Evolutionary conservation across 2,888 invertebrate species (phyloP).

Genomic region (Deilephila elpenor): DNA sequence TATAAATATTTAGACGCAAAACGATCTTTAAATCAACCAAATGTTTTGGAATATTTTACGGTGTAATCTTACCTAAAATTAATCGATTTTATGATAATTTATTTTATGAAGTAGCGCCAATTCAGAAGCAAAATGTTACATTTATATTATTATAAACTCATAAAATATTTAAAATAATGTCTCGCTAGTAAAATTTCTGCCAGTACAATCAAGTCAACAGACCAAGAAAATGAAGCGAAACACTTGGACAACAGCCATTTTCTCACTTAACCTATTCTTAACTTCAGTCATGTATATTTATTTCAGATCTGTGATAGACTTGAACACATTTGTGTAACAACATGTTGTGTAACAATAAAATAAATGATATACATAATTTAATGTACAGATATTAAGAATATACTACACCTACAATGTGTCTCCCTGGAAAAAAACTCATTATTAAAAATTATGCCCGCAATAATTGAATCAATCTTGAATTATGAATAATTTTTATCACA

Average conservation of each 20-base stretch:
- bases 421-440: not conserved
- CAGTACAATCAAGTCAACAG: not conserved
- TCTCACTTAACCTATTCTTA: not conserved
- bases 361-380: not conserved
- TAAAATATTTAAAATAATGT: too few species aligned
- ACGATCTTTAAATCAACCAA: too few species aligned
- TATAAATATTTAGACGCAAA: too few species aligned
- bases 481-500: conserved; percentile 49
- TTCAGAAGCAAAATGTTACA: too few species aligned
- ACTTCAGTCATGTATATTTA: not conserved
- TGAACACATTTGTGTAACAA: not conserved
- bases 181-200: not conserved
- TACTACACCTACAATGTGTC: not conserved
- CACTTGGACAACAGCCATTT: not conserved
- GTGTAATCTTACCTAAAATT: too few species aligned
- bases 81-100: too few species aligned
- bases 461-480: conserved; percentile 4
- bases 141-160: too few species aligned
- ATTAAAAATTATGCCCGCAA: not conserved
- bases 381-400: not conserved
- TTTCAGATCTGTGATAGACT: not conserved
- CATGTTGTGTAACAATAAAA: not conserved
- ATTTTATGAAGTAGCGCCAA: too few species aligned
- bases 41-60: too few species aligned
- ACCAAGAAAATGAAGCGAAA: not conserved